These are phyloP conservation scores for Pipra filicauda DNA, from an alignment of 2,113 vertebrate species.

Conservation along the genomic window DNA sequence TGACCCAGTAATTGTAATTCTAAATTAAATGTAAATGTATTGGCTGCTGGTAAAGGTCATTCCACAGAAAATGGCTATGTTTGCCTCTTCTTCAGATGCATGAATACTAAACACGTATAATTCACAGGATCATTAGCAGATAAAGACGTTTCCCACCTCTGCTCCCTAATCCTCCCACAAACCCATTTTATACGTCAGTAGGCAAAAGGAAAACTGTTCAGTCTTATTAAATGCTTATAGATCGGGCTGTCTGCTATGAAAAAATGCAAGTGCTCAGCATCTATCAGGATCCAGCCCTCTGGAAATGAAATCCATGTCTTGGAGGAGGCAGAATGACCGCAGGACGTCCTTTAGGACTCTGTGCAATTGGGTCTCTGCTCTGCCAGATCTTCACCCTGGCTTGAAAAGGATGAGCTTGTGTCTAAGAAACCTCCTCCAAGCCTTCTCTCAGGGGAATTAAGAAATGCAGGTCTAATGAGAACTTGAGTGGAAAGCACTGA, in stretches of 20 bases:
- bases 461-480: neutral
- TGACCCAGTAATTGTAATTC: slow-evolving; percentile 63
- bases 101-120: slow-evolving; percentile 57
- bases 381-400: neutral
- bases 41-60: slow-evolving; percentile 63
- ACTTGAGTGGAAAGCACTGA: neutral
- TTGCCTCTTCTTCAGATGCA: slow-evolving; percentile 44
- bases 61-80: slow-evolving; percentile 34
- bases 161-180: slow-evolving; percentile 18
- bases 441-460: neutral
- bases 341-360: neutral
- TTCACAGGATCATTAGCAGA: slow-evolving; percentile 59
- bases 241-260: neutral
- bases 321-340: neutral
- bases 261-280: neutral
- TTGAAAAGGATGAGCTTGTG: neutral
- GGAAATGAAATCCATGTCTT: neutral
- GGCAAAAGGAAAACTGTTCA: slow-evolving; percentile 23
- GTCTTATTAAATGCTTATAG: neutral
- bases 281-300: neutral
- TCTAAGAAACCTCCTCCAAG: neutral
- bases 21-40: slow-evolving; percentile 66
- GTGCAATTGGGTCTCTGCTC: neutral
- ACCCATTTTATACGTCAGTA: neutral
- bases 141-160: slow-evolving; percentile 51